A percentile compares a stretch with the other conserved stretches of the same genome.
These are phyloP conservation scores for Troides oblongomaculatus DNA, from an alignment of 2,888 invertebrate genomes.

Conservation along the genomic window DNA sequence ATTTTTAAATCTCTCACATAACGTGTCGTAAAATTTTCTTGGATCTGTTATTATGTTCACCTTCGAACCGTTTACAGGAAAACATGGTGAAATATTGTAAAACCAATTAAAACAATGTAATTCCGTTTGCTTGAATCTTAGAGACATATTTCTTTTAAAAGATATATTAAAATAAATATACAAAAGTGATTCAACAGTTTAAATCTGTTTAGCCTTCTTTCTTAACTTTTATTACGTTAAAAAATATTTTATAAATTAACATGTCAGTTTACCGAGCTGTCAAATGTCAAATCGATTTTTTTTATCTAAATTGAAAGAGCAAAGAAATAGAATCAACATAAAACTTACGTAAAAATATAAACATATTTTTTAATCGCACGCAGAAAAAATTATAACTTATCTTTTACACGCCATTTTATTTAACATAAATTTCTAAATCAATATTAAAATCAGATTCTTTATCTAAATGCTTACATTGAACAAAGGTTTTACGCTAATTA, in stretches of 20 bases:
- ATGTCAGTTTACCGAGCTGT: background rate
- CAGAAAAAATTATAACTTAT: too few species aligned
- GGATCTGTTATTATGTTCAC: conserved; percentile 89
- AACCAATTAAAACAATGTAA: conserved; percentile 82
- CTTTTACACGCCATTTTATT: too few species aligned
- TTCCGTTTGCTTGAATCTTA: conserved; percentile 63
- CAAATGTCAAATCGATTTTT: background rate
- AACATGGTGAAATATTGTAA: conserved; percentile 82
- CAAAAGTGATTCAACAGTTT: too few species aligned
- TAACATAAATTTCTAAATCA: too few species aligned
- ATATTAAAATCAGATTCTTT: too few species aligned
- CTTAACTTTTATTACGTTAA: background rate
- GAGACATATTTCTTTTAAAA: conserved; percentile 42
- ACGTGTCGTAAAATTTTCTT: conserved; percentile 85
- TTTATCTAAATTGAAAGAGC: background rate
- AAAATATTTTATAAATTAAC: background rate
- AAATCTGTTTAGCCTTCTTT: background rate
- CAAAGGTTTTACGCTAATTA: too few species aligned
- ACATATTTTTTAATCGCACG: background rate
- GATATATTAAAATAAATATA: too few species aligned
- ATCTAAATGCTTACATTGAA: too few species aligned
- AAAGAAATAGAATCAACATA: background rate
- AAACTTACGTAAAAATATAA: background rate
- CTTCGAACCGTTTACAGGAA: conserved; percentile 83
- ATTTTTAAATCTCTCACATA: conserved; percentile 83